Base-by-base conservation (phyloP, 2,113 vertebrate species). In the Podilymbus podiceps region DNA sequence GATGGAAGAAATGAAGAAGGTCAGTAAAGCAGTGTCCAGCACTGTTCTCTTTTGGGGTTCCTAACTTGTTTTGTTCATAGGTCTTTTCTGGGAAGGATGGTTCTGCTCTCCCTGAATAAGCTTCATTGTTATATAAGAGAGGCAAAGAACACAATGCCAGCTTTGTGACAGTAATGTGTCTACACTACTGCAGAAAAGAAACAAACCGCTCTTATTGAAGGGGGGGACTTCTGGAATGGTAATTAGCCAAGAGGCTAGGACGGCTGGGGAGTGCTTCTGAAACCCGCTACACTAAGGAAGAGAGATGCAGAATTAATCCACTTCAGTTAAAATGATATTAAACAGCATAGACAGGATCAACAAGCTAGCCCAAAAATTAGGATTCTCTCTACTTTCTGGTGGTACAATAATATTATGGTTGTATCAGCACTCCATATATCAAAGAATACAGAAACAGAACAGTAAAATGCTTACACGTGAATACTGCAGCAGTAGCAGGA, bases 141-240 rank as follows among this genome's bases (percentile, higher is more conserved):
- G 63, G 84, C 85, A 50, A 77, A 95, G 71, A 23, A 60, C 73
- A 95, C 93, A 97, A 90, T 93, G 78, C 73, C 71, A 91, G 90
- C 97, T 97, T 97, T 97, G 97, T 97, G 93, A 47, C 79, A 80
- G 89, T 69, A 91, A n/a, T 74, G 85, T 86, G 67, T 76, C 91
- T 87, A 81, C 84, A 88, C 64, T 87, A 47, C 82, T 86, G 91
- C 81, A 88, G 88, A 86, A 91, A 62, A 91, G 94, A 95, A 96
- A 95, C 79, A 96, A 95, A 75, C 75, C 52, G n/a, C 80, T 96
- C 89, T 96, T 94, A 89, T 4, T 84, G 91, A 88, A 56, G 63
- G 64, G 67, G 67, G 72, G 53, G 62, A 89, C 73, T 97, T 94
- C 74, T 95, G 92, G 93, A 79, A 96, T 83, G 74, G 94, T 92